Base-by-base conservation (phyloP, 2,113 vertebrate genomes). In the Calypte anna region DNA sequence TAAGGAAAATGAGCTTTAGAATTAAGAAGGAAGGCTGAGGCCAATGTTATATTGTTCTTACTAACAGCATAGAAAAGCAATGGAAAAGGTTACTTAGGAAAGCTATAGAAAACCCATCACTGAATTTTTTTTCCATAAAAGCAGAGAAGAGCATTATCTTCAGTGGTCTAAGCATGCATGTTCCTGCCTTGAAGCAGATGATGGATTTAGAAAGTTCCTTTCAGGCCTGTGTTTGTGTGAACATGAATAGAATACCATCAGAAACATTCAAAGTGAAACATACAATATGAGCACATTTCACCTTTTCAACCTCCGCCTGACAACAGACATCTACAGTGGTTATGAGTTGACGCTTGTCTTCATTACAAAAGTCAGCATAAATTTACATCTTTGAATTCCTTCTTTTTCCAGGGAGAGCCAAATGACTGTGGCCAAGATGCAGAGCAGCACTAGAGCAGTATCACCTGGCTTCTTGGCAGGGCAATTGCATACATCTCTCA, bases 121-220 rank as follows among this genome's bases (percentile, higher is more conserved):
- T 30, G 46, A 31, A 30, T 5, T 2, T 23, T 20, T 83, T 84
- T 82, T 19, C 51, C 48, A 55, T 14, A 55, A 24, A 4, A 43
- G 4, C 16, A 40, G 69, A 69, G 6, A 43, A 62, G 50, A 61
- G 1, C 15, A 6, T 77, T 64, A 20, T 53, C 6, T 74, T 81
- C 33, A 61, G 11, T 20, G 6, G 3, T 12, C 1, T 1, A 55
- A 16, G 9, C 2, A 14, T 36, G 2, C 3, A 66, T 74, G 2
- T 55, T 85, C 23, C 17, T 76, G 11, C 64, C 36, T 61, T 61
- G 58, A 79, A 48, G 20, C 11, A 57, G 20, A 12, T 22, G 24
- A 38, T 58, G 36, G 46, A 50, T 75, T 87, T 82, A 57, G 36
- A 73, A 64, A 6, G 18, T 58, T 72, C 6, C 5, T 27, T 80